phyloP scores from a whole-genome alignment of 1,140 invertebrate species.

The Tenebrio molitor region DNA sequence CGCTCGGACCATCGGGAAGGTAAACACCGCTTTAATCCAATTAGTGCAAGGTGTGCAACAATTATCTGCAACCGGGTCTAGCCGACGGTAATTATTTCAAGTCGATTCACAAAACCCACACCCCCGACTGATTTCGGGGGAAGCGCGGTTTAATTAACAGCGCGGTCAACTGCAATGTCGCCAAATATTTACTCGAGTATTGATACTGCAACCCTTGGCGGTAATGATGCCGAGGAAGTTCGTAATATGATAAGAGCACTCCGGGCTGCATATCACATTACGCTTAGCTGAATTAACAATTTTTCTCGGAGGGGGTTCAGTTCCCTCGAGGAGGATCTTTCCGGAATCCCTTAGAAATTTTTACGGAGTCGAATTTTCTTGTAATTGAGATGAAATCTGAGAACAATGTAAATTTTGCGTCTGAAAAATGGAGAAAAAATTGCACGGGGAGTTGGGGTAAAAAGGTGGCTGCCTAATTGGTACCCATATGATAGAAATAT shows the following conservation, averaged over 20 bases:
- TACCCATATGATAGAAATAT: no score
- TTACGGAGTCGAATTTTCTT: no score
- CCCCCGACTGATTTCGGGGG: neutral
- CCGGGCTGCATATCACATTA: no score
- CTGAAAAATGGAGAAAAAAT: no score
- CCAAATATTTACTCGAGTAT: neutral
- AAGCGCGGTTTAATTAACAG: neutral
- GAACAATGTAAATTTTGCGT: no score
- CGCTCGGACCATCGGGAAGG: neutral
- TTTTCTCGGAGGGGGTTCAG: no score
- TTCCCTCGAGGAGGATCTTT: no score
- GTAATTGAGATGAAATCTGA: no score
- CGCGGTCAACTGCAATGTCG: neutral
- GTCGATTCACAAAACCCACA: slow-evolving; percentile 15
- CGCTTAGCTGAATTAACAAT: no score
- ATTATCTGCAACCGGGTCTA: neutral
- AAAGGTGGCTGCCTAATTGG: no score
- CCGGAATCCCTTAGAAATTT: no score
- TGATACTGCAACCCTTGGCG: neutral
- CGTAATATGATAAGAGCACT: neutral
- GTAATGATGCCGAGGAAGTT: neutral
- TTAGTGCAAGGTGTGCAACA: slow-evolving; percentile 5
- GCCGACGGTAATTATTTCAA: slow-evolving; percentile 17
- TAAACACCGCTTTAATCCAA: neutral
- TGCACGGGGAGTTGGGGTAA: no score